phyloP scores from a whole-genome alignment of 2,888 invertebrate genomes.

The Esperia sulphurella region DNA sequence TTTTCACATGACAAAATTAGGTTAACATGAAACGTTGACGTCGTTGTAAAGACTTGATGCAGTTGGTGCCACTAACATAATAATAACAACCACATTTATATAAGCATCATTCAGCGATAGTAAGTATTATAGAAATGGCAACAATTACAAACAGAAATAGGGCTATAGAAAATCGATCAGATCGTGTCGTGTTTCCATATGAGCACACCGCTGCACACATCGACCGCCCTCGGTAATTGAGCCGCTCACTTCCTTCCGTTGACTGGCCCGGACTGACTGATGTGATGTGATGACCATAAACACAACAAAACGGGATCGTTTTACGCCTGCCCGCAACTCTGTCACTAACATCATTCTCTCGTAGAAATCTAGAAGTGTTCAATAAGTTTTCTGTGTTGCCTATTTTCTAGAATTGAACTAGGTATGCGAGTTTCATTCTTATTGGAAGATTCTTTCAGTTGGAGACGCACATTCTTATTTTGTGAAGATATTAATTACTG shows the following conservation, averaged over 20 bases:
- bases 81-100: background rate
- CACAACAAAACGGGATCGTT: slow-evolving; percentile 1
- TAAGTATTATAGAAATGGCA: background rate
- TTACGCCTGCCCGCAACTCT: too few relatives aligned
- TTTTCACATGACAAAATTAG: slow-evolving; percentile 6
- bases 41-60: background rate
- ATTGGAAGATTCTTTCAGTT: too few relatives aligned
- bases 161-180: slow-evolving; percentile 38
- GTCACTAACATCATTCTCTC: too few relatives aligned
- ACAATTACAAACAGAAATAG: slow-evolving; percentile 27
- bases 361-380: too few relatives aligned
- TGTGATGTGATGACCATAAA: background rate
- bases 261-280: slow-evolving; percentile 25
- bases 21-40: background rate
- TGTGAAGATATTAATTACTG: too few relatives aligned
- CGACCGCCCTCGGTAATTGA: slow-evolving; percentile 57
- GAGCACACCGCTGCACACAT: slow-evolving; percentile 48
- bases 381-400: too few relatives aligned
- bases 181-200: slow-evolving; percentile 41
- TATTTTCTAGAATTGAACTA: too few relatives aligned
- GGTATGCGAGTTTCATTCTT: too few relatives aligned
- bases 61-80: too few relatives aligned
- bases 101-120: background rate
- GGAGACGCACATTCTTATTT: too few relatives aligned
- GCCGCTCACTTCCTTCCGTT: slow-evolving; percentile 65